Percentiles rank a stretch among this genome's conserved stretches.
phyloP scores from a whole-genome alignment of 2,113 vertebrate species.

The Ardeotis arabs region DNA sequence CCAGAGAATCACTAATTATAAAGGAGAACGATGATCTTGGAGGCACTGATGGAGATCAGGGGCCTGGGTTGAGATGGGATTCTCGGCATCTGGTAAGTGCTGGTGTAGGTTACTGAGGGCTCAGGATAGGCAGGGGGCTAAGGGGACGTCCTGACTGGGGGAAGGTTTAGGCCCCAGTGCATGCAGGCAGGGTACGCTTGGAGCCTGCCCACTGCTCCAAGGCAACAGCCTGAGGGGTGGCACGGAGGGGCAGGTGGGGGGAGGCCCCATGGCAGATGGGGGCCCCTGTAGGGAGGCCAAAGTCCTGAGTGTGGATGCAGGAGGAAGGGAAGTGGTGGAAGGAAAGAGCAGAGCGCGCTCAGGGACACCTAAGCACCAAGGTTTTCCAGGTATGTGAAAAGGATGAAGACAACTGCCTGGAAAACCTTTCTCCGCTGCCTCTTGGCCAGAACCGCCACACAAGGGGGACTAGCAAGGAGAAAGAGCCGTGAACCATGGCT shows the following conservation, averaged over 20 bases:
- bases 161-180: neutral
- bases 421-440: neutral
- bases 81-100: neutral
- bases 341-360: neutral
- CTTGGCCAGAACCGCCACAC: neutral
- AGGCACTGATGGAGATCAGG: neutral
- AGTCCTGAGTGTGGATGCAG: neutral
- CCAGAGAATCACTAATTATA: neutral
- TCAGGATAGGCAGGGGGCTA: no score
- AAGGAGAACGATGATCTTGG: neutral
- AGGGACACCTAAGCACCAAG: neutral
- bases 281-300: neutral
- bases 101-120: neutral
- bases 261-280: neutral
- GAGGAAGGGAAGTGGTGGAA: neutral
- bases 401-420: neutral
- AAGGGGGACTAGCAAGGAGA: neutral
- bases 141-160: neutral
- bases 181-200: neutral
- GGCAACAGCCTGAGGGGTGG: neutral
- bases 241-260: neutral
- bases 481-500: neutral
- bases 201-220: neutral
- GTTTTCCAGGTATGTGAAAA: neutral
- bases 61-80: neutral